Percentiles rank a stretch among this genome's conserved stretches.
These are phyloP conservation scores for Engystomops pustulosus DNA, from an alignment of 2,113 vertebrate species.

Conservation along the genomic window DNA sequence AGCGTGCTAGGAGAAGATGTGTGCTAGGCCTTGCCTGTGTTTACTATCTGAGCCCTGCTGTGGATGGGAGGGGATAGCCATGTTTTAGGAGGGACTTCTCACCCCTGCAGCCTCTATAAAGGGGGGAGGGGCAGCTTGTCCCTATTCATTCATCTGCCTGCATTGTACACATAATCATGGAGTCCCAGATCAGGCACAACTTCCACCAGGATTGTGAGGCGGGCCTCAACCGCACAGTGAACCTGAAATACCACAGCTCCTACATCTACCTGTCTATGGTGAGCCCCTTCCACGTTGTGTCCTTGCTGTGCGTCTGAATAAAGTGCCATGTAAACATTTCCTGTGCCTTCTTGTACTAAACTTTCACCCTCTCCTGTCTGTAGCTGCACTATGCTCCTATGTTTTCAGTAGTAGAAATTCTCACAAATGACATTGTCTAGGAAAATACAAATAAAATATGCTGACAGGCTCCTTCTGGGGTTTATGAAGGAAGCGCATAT, in stretches of 20 bases:
- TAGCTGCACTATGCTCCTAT: background rate
- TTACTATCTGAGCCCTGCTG: background rate
- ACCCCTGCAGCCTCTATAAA: background rate
- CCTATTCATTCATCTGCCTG: background rate
- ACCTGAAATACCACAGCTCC: constrained; percentile 82
- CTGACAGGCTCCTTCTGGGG: too few relatives aligned
- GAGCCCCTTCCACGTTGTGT: constrained; percentile 53
- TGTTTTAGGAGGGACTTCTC: constrained; percentile 5
- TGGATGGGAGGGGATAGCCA: background rate
- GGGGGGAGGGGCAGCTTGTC: constrained; percentile 10
- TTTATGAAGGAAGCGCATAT: too few relatives aligned
- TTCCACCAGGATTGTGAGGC: constrained; percentile 80
- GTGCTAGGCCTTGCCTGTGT: background rate
- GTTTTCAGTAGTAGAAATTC: background rate
- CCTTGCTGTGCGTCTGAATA: background rate
- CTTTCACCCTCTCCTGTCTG: background rate
- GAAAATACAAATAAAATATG: background rate
- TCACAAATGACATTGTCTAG: background rate
- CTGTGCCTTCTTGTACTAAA: background rate
- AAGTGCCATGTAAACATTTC: background rate
- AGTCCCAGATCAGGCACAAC: constrained; percentile 82
- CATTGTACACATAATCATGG: constrained; percentile 34
- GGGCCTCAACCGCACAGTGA: constrained; percentile 80
- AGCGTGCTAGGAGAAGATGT: too few relatives aligned
- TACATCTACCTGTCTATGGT: constrained; percentile 85